These are phyloP conservation scores for Callipepla californica DNA, from an alignment of 2,113 vertebrate species.

Conservation along the genomic window DNA sequence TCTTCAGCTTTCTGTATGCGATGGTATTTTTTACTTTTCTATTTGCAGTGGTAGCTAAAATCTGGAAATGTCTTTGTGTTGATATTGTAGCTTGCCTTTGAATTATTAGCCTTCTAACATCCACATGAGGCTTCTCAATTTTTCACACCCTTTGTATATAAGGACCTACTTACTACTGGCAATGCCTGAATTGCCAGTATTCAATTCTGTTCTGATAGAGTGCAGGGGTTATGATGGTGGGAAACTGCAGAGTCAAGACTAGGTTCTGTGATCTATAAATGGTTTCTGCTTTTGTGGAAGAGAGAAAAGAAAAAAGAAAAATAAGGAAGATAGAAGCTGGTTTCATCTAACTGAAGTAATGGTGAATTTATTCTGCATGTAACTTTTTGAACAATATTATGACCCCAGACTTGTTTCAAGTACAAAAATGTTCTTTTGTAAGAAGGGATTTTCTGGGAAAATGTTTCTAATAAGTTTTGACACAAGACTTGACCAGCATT, in stretches of 20 bases:
- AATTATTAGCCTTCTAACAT: background rate
- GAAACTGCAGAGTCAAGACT: background rate
- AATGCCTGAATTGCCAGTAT: background rate
- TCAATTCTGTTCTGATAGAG: background rate
- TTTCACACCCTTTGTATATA: background rate
- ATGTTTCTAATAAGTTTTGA: background rate
- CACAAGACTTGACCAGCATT: background rate
- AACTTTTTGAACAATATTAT: background rate
- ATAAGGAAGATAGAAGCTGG: background rate
- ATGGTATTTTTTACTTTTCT: background rate
- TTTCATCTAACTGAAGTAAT: background rate
- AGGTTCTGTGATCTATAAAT: background rate
- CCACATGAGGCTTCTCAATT: rapidly evolving
- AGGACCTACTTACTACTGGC: background rate
- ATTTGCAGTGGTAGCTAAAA: background rate
- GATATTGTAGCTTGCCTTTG: background rate
- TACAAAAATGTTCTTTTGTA: background rate
- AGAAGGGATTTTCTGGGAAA: background rate
- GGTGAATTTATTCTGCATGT: background rate
- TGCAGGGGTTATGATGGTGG: background rate
- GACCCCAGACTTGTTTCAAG: background rate
- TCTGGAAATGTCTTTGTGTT: background rate
- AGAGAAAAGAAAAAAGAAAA: background rate
- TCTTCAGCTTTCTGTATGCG: rapidly evolving
- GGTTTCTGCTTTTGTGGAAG: background rate